Base-by-base conservation (phyloP, 53 echinoderm and acorn worm species). In the Mesocentrotus franciscanus region DNA sequence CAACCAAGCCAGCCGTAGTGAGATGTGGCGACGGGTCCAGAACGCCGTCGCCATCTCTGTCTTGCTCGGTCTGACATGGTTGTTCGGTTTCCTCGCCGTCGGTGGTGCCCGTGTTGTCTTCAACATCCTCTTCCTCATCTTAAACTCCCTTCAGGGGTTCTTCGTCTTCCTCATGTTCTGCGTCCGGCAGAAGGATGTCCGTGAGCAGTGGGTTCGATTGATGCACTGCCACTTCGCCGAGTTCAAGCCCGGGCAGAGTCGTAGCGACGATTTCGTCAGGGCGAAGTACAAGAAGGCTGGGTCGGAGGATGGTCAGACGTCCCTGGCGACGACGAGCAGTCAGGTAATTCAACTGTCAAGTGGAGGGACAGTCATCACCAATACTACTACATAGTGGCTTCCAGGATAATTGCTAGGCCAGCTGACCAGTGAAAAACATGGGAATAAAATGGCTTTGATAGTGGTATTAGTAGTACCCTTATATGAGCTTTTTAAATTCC, bases 81-180 rank as follows among this genome's bases (percentile, higher is more conserved):
- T 96, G 33, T 98, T 97, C 93, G 98, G 97, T 1, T 96, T 97
- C 85, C 93, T 97, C 10, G 85, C 97, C 15, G 66, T 98, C 42
- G 95, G 96, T 7, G 95, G 95, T 22, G 94, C 96, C 9, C 90
- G 90, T 26, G 75, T 96, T 42, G 58, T 95, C 61, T 97, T 97
- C 95, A 95, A 97, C 90, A 84, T 97, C 34, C 94, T 98, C 42
- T 98, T 98, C 96, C 94, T 96, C 20, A 24, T 98, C 49, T 96
- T 92, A 92, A 97, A 96, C 94, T 97, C 97, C 10, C 93, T 98
- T 32, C 98, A 98, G 94, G 98, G 98, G 33, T 96, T 97, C 30
- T 96, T 98, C 72, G 85, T 98, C 11, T 97, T 98, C 94, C 11
- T 98, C 72, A 49, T 98, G 62, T 98, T 96, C 92, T 96, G 97